Base-by-base conservation (phyloP, 2,888 invertebrate genomes). In the Argyresthia albistria region DNA sequence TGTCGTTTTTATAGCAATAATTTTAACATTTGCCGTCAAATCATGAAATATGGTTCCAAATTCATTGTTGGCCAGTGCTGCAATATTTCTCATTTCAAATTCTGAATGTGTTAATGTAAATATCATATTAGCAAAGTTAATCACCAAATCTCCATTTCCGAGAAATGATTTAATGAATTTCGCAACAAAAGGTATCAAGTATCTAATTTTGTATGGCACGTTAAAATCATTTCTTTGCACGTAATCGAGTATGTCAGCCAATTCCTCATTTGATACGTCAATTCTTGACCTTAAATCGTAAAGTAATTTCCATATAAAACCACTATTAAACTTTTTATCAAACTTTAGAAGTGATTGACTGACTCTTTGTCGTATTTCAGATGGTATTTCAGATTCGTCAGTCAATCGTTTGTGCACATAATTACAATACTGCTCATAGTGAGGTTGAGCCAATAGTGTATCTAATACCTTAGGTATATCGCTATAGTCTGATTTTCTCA, bases 11-110 rank as follows among this genome's bases (percentile, higher is more conserved):
- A 88, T 69, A 49, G 77, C 66, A 54, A 59, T 70, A 43, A 76
- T 63, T 67, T 75, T 86, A 35, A 73, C 59, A 45, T 56, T 54
- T 60, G 80, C 73, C 10, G 67, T 39, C 14, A 78, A 60, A 48
- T 56, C 59, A 8, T 56, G 35, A 58, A 81, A 75, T 14, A 59
- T 56, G 43, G 58, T 58, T 35, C 71, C 72, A 35, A 86, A 57
- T 64, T 81, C 80, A 70, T 82, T 84, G 57, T 79, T 82, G 15
- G 82, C 75, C 51, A 72, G 57, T 46, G 76, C 74, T 50, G 80
- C 76, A 57, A 79, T 76, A 16, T 66, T 63, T 64, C 87, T 75
- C 71, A 83, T 72, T 53, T 82, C 79, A 9, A 73, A 65, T 64
- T 88, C 82, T 36, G 65, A 63, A 43, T 57, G 65, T 56, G 51